Base-by-base conservation (phyloP, 1,140 invertebrate species). In the Philopotamus ludificatus region DNA sequence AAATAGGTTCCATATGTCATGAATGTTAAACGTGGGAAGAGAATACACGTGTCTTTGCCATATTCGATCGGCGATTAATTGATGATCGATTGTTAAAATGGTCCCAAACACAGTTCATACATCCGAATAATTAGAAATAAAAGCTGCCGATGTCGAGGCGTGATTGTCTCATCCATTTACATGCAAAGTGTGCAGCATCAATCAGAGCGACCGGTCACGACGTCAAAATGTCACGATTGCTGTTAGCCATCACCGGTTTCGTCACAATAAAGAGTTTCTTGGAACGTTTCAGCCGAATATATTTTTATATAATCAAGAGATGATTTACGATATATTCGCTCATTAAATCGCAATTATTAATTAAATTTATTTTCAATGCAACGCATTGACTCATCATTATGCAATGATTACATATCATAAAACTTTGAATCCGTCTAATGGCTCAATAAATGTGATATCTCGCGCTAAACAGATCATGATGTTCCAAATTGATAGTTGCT, bases 121-220 rank as follows among this genome's bases (percentile, higher is more conserved):
- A 47, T 34, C n/a, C n/a, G 28, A 34, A 34, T 34, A 34, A 7
- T 34, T 34, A 7, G 28, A 34, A 12, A 34, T 4, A 34, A 7
- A 12, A 34, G 12, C 12, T 34, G 12, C 4, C 28, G 28, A 7
- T 34, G 8, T 47, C 18, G 4, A 47, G 44, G 44, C 18, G 44
- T 47, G 44, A 47, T 47, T 16, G 15, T 8, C 44, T 12, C 44
- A 47, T 47, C 44, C 10, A 47, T 47, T 47, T 47, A 16, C 44
- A 47, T 47, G 18, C 44, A 47, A 47, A 47, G 44, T 20, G 55
- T 45, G 57, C 41, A 47, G 57, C 60, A 62, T 51, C 60, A 62
- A 53, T 34, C 41, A 41, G 12, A 50, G 3, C 10, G 21, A 41
- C 34, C 47, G 47, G 60, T 62, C 60, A 62, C 60, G 60, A 62